Evolutionary conservation across 2,113 vertebrate species (phyloP).

Genomic region (Vidua macroura): DNA sequence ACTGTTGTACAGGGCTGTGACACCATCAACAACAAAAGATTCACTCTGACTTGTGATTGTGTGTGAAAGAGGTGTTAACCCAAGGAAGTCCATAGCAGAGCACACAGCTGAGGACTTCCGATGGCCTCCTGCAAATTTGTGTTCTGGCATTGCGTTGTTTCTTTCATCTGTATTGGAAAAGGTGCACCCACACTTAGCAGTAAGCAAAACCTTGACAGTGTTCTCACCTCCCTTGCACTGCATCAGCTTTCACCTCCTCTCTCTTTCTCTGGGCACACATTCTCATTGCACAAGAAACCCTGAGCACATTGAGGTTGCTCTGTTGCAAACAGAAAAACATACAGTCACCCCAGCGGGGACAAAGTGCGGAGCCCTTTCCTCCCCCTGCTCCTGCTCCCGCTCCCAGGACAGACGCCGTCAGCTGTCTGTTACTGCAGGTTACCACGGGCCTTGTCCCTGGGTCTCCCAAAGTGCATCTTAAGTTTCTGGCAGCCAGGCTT

Average conservation of each 20-base stretch:
- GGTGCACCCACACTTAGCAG: background rate
- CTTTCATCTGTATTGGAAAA: background rate
- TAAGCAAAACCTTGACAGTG: background rate
- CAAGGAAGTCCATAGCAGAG: background rate
- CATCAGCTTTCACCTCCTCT: background rate
- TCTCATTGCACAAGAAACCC: background rate
- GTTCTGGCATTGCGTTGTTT: background rate
- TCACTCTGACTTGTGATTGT: background rate
- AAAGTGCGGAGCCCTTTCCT: background rate
- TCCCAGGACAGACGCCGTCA: background rate
- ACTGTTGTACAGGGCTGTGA: background rate
- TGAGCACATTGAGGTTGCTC: fast-evolving
- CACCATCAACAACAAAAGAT: background rate
- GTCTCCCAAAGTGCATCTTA: conserved; percentile 55
- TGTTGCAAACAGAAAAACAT: background rate
- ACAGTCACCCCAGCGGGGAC: fast-evolving
- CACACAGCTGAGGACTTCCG: background rate
- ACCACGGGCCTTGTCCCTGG: background rate
- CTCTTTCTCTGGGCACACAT: background rate
- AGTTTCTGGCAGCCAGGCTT: conserved; percentile 49
- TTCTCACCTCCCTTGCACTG: background rate
- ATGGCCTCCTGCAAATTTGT: background rate
- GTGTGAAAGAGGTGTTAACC: background rate
- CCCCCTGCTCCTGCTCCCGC: background rate
- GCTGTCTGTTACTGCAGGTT: background rate